Evolutionary conservation across 2,797 vertebrate species (phyloP), one percentile per base, ranked within the genome.

Genomic region (Pseudomugil gertrudae): DNA sequence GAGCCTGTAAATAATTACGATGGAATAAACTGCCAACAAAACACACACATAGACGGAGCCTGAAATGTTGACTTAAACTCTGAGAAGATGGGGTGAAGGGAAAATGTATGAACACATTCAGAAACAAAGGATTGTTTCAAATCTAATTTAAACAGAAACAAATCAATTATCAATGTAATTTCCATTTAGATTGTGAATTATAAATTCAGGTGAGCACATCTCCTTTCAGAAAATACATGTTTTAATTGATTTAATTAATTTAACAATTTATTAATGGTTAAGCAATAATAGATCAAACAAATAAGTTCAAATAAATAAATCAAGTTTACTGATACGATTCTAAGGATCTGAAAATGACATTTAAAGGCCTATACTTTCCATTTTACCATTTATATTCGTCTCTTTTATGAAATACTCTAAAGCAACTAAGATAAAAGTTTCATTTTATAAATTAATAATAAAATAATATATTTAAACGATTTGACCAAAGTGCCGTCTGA

Each of bases 1-100:
- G 69, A 78, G 83, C 70, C 81, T 89, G 84, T 77, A 82, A 85
- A 83, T 80, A 82, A 85, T 90, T 86, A 90, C 27, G 23, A 72
- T 24, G 36, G 69, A 78, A 85, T 84, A 82, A 83, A 85, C 38
- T 78, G 80, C 19, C 74, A 84, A 79, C 80, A 78, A 87, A 86
- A 84, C 78, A 71, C 83, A 86, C 77, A 83, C 51, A 43, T 57
- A 63, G 83, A 45, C 7, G 61, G 66, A 75, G 69, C 23, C 54
- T 76, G 69, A 38, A 65, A 61, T 55, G 32, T 66, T 64, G 38
- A 2, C 58, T 74, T 66, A 33, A 69, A 45, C 35, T 64, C 53
- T 9, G 29, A 68, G n/a, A 19, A 32, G 56, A 76, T 59, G 61
- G 55, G 11, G 36, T 7, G 8, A 21, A 54, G 55, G 26, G 77